Percentiles rank a stretch among this genome's conserved stretches.
phyloP scores from a whole-genome alignment of 2,888 invertebrate species.

The Nipponacmea schrenckii region DNA sequence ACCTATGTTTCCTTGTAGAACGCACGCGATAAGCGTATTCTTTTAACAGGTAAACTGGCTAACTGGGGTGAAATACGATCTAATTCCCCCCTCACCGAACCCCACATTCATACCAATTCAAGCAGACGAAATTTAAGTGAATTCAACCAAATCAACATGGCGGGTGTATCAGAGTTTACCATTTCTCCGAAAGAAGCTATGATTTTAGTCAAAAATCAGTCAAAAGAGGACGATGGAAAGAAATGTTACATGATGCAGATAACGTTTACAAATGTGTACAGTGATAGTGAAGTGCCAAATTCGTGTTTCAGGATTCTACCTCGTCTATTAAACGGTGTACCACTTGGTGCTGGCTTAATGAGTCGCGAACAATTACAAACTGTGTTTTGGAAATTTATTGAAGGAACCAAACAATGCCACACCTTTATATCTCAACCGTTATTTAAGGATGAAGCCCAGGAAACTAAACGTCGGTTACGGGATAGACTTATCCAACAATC shows the following conservation, averaged over 20 bases:
- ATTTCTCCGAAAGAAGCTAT: conserved; percentile 51
- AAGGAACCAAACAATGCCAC: conserved; percentile 52
- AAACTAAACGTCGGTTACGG: conserved; percentile 46
- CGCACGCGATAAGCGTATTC: background rate
- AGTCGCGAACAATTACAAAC: conserved; percentile 47
- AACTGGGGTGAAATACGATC: conserved; percentile 21
- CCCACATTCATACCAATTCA: conserved; percentile 2
- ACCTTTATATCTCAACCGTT: conserved; percentile 59
- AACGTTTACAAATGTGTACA: conserved; percentile 54
- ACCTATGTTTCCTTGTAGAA: no score
- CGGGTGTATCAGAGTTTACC: conserved; percentile 51
- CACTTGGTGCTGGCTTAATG: conserved; percentile 59
- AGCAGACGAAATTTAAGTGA: background rate
- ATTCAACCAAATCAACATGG: conserved; percentile 28
- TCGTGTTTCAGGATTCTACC: conserved; percentile 57
- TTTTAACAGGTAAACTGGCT: conserved; percentile 18
- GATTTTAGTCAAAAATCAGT: conserved; percentile 40
- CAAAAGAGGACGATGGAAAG: conserved; percentile 41
- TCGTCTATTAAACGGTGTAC: conserved; percentile 60
- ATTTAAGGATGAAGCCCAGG: conserved; percentile 55
- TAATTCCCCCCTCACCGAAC: conserved; percentile 11
- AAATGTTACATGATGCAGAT: conserved; percentile 56
- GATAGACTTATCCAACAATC: conserved; percentile 54
- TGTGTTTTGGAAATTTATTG: conserved; percentile 59
- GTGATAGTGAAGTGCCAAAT: conserved; percentile 52